phyloP scores from a whole-genome alignment of 1,140 invertebrate species.

The Steinernema khuongi region DNA sequence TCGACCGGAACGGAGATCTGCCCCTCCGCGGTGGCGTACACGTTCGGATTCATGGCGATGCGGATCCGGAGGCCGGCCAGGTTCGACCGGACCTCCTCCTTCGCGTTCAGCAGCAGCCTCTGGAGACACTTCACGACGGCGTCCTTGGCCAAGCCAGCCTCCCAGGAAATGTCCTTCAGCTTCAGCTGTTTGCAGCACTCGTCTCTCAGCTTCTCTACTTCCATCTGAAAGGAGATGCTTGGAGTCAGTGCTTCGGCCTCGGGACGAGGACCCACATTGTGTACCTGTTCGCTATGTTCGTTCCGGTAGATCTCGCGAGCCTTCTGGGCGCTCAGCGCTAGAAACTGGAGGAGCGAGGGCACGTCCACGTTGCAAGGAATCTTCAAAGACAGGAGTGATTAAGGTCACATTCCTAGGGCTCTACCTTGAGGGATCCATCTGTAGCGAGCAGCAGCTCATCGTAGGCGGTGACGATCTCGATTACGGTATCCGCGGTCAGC shows the following conservation, averaged over 20 bases:
- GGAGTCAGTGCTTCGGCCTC: not conserved
- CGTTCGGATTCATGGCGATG: not conserved
- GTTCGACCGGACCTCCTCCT: not conserved
- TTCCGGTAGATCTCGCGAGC: slow-evolving; percentile 22
- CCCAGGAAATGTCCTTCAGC: not conserved
- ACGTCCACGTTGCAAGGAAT: slow-evolving; percentile 40
- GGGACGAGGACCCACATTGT: slow-evolving; percentile 2
- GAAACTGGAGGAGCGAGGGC: slow-evolving; percentile 18
- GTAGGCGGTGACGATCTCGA: slow-evolving; percentile 33
- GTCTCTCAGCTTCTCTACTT: not conserved
- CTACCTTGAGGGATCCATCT: slow-evolving; percentile 30
- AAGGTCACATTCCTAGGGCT: no score
- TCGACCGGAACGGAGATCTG: not conserved
- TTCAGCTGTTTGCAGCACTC: not conserved
- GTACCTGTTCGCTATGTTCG: slow-evolving; percentile 16
- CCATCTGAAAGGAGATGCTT: slow-evolving; percentile 9
- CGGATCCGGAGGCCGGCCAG: not conserved
- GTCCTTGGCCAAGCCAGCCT: not conserved
- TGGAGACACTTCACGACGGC: not conserved
- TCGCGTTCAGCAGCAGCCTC: not conserved
- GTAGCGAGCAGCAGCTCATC: slow-evolving; percentile 29
- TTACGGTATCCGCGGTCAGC: not conserved
- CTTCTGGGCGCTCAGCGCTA: slow-evolving; percentile 20
- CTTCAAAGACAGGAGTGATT: no score
- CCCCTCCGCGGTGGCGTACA: not conserved